Base-by-base conservation (phyloP, 2,797 vertebrate species). In the Gymnopithys bicolor region DNA sequence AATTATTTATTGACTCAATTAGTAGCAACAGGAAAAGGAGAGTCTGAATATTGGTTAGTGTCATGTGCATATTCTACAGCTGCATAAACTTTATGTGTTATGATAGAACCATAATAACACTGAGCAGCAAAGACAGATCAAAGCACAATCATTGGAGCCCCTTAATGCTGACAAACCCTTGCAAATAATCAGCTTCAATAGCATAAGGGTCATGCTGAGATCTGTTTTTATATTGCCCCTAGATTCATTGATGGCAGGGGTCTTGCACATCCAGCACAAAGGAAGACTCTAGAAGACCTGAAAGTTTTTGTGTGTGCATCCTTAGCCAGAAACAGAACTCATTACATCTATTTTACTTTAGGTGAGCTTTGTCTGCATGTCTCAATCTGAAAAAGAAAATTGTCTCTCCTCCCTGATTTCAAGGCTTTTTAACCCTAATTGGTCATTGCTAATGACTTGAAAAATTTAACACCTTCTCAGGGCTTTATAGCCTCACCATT, bases 1-100 rank as follows among this genome's bases (percentile, higher is more conserved):
- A 80, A 46, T 89, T 84, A 94, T 93, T 95, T 94, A 96, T 96
- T 70, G 52, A 35, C 62, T 90, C 1, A 0, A 92, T 82, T 90
- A 92, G 52, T 64, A 27, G 49, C 45, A 95, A 82, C 45, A 84
- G 33, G 30, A 90, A 73, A 87, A 87, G 28, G 13, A 92, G 33
- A 79, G 13, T 18, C 32, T 79, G 70, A 59, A 73, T 37, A 30
- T 70, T 77, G 30, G 39, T 69, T 70, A 17, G 48, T 67, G 45
- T 12, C 55, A 10, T 32, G 25, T 49, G 33, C 25, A 63, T 19
- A 66, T 33, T 62, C 46, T 68, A 33, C 8, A 11, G 30, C 51
- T 33, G 19, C 35, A 63, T 55, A 76, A 84, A 39, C 52, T 17
- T 33, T 79, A 35, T 3, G 5, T 55, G 23, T 41, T 82, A 52